Evolutionary conservation across 2,888 invertebrate genomes (phyloP).

Genomic region (Celastrina argiolus): DNA sequence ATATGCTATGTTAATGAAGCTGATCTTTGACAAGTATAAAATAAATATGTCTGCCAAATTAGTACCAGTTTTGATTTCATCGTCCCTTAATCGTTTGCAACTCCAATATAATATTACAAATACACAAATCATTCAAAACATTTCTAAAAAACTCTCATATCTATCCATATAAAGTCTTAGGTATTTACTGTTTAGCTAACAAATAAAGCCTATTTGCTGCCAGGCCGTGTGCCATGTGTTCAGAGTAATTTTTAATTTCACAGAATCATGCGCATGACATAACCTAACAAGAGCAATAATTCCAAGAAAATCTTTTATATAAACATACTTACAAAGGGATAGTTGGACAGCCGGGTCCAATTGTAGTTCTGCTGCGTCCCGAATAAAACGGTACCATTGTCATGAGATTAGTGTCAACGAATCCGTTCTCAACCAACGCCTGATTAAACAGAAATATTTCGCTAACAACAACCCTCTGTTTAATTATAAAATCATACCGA

Average conservation of each 20-base stretch:
- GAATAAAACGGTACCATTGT: conserved; percentile 69
- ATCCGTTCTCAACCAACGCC: conserved; percentile 74
- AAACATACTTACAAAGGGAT: conserved; percentile 55
- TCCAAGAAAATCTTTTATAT: conserved; percentile 54
- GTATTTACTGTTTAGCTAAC: neutral
- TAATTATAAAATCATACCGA: conserved; percentile 47
- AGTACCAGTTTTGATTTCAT: conserved; percentile 51
- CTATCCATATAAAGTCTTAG: too few species aligned
- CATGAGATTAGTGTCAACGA: conserved; percentile 74
- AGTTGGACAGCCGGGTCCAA: conserved; percentile 52
- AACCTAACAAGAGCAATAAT: conserved; percentile 41
- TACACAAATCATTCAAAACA: too few species aligned
- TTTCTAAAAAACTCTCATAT: too few species aligned
- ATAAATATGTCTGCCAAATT: conserved; percentile 78
- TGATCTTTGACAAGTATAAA: conserved; percentile 72
- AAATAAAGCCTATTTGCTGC: neutral
- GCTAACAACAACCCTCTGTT: conserved; percentile 45
- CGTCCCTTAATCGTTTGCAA: conserved; percentile 7
- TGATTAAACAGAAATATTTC: conserved; percentile 73
- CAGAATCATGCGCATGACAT: conserved; percentile 41
- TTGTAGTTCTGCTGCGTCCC: conserved; percentile 50
- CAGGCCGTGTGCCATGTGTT: neutral
- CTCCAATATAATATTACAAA: too few species aligned
- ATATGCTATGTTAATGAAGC: conserved; percentile 73
- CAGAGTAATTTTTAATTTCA: conserved; percentile 24